These are phyloP conservation scores for Megalonaias nervosa DNA, from an alignment of 1,140 invertebrate species.

Conservation along the genomic window DNA sequence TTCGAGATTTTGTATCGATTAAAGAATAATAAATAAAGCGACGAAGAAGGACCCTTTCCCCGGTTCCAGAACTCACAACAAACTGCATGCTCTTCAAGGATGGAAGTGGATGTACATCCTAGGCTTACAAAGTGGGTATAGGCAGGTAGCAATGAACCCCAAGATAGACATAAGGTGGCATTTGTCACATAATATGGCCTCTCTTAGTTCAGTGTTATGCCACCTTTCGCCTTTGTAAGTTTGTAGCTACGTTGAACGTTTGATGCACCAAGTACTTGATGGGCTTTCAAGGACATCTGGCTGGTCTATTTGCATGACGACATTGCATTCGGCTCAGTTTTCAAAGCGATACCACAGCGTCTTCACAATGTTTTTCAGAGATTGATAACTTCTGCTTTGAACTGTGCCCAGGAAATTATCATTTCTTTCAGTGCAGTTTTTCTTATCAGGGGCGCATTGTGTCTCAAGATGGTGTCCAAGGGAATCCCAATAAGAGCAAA, in stretches of 20 bases:
- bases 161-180: slow-evolving; percentile 63
- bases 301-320: slow-evolving; percentile 22
- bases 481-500: slow-evolving; percentile 56
- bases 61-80: slow-evolving; percentile 47
- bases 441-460: too few relatives aligned
- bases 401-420: too few relatives aligned
- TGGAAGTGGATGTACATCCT: slow-evolving; percentile 38
- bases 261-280: slow-evolving; percentile 43
- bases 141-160: slow-evolving; percentile 66
- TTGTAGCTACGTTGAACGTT: slow-evolving; percentile 47
- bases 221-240: slow-evolving; percentile 6
- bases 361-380: slow-evolving; percentile 23
- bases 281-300: slow-evolving; percentile 30
- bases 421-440: too few relatives aligned
- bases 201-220: slow-evolving; percentile 38
- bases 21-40: too few relatives aligned
- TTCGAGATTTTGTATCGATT: too few relatives aligned
- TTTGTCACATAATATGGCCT: slow-evolving; percentile 30
- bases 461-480: too few relatives aligned
- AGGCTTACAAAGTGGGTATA: slow-evolving; percentile 50
- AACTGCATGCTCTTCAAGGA: slow-evolving; percentile 35
- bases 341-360: slow-evolving; percentile 10
- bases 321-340: too few relatives aligned
- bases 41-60: slow-evolving; percentile 45
- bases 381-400: too few relatives aligned